These are phyloP conservation scores for Phaenicophaeus curvirostris DNA, from an alignment of 2,797 vertebrate genomes.

Conservation along the genomic window DNA sequence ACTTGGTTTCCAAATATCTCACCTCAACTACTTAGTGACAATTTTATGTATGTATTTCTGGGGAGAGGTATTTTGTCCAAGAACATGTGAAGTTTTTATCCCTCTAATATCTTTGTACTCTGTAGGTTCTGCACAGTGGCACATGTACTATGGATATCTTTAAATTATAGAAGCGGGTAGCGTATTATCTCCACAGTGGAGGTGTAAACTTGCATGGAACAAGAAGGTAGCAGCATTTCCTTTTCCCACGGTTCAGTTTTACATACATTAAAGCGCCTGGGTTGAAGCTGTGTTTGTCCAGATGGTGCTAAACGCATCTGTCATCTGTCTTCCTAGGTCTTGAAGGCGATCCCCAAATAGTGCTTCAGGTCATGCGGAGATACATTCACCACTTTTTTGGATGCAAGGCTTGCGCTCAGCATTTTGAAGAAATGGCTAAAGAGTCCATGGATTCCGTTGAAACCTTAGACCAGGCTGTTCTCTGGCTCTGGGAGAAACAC, in stretches of 20 bases:
- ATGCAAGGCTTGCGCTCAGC: constrained; percentile 86
- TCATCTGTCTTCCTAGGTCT: constrained; percentile 71
- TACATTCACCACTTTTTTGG: constrained; percentile 92
- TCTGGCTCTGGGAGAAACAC: constrained; percentile 95
- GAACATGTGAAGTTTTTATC: background rate
- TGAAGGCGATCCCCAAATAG: constrained; percentile 77
- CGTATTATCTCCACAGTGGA: background rate
- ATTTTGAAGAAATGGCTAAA: constrained; percentile 88
- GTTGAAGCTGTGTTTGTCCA: background rate
- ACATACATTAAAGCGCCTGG: rapidly evolving
- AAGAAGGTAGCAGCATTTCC: background rate
- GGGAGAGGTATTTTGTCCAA: background rate
- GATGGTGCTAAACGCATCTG: background rate
- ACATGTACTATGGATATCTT: background rate
- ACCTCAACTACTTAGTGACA: background rate
- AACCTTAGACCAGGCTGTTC: constrained; percentile 79
- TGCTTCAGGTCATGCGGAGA: constrained; percentile 85
- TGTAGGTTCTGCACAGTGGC: background rate
- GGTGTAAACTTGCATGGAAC: background rate
- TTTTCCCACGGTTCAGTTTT: background rate
- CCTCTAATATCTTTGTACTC: background rate
- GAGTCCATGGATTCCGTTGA: constrained; percentile 79
- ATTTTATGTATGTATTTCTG: background rate
- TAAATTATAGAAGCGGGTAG: rapidly evolving
- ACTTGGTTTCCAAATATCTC: background rate